These are phyloP conservation scores for Phrynosoma platyrhinos DNA, from an alignment of 2,113 vertebrate genomes.

Conservation along the genomic window DNA sequence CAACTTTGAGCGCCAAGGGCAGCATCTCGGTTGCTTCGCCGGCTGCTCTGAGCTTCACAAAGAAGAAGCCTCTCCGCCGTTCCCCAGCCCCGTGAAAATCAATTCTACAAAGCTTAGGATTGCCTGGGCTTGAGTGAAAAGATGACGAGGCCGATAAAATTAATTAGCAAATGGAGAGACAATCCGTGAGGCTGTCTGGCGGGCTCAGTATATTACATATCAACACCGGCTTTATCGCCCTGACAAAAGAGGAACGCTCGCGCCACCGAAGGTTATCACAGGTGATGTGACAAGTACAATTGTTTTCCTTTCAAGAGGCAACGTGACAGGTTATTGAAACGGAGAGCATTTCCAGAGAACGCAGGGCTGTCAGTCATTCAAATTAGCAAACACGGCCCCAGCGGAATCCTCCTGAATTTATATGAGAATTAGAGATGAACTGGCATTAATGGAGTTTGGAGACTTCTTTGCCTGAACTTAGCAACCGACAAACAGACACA, in stretches of 20 bases:
- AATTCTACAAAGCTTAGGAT: constrained; percentile 51
- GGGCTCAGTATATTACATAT: constrained; percentile 23
- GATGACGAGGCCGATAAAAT: constrained; percentile 70
- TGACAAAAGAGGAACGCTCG: constrained; percentile 30
- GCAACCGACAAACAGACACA: not conserved
- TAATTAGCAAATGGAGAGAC: constrained; percentile 67
- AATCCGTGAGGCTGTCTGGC: constrained; percentile 4
- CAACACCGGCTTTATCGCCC: constrained; percentile 55
- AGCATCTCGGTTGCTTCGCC: constrained; percentile 8
- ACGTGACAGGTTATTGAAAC: constrained; percentile 50
- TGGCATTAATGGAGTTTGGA: not conserved
- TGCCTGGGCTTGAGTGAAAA: constrained; percentile 45
- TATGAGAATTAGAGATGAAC: not conserved
- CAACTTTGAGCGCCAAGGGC: constrained; percentile 20
- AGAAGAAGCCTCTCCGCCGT: not conserved
- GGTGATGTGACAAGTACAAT: constrained; percentile 56
- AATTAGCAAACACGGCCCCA: constrained; percentile 33
- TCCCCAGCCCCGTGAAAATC: constrained; percentile 56
- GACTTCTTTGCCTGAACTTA: not conserved
- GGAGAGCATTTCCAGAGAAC: constrained; percentile 13
- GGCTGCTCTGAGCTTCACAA: constrained; percentile 13
- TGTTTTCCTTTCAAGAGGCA: constrained; percentile 51
- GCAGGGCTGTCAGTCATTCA: constrained; percentile 57
- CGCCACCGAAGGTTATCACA: constrained; percentile 52
- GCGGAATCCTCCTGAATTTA: not conserved